These are phyloP conservation scores for Periophthalmus modestus DNA, from an alignment of 2,113 vertebrate genomes.

Conservation along the genomic window DNA sequence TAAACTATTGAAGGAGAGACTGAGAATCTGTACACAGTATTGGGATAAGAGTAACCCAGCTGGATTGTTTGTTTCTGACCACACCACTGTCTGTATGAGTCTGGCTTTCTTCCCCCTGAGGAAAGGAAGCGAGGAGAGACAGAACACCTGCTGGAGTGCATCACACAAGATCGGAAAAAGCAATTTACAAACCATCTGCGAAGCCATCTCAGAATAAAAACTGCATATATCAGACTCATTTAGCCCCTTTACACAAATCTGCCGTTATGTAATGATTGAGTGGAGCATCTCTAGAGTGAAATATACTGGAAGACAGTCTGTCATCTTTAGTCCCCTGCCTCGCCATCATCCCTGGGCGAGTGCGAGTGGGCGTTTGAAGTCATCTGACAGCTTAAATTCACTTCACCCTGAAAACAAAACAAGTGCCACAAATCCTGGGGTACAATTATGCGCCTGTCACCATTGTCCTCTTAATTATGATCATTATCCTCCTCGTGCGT, in stretches of 20 bases:
- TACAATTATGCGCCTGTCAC: slow-evolving; percentile 44
- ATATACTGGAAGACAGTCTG: slow-evolving; percentile 30
- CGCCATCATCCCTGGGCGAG: slow-evolving; percentile 26
- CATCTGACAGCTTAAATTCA: slow-evolving; percentile 41
- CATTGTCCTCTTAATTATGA: slow-evolving; percentile 44
- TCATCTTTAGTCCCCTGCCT: slow-evolving; percentile 24
- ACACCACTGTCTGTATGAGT: slow-evolving; percentile 26
- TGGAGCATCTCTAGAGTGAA: slow-evolving; percentile 4
- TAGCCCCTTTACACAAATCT: not conserved
- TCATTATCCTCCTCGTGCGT: slow-evolving; percentile 36
- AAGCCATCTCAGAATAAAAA: slow-evolving; percentile 32
- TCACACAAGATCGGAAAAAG: slow-evolving; percentile 37
- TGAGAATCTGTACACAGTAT: slow-evolving; percentile 42
- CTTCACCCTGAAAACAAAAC: slow-evolving; percentile 33
- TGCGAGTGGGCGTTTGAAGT: slow-evolving; percentile 39
- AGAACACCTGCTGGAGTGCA: slow-evolving; percentile 52
- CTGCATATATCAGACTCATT: slow-evolving; percentile 15
- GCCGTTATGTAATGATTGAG: not conserved
- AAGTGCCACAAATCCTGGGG: slow-evolving; percentile 16
- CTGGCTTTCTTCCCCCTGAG: slow-evolving; percentile 25
- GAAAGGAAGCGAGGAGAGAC: slow-evolving; percentile 46
- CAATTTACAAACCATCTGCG: slow-evolving; percentile 53
- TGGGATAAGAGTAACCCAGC: slow-evolving; percentile 40
- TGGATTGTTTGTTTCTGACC: slow-evolving; percentile 53
- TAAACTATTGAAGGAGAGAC: not conserved